A percentile compares a stretch with the other conserved stretches of the same genome.
Evolutionary conservation across 2,113 vertebrate genomes (phyloP).

Genomic region (Okapia johnstoni): DNA sequence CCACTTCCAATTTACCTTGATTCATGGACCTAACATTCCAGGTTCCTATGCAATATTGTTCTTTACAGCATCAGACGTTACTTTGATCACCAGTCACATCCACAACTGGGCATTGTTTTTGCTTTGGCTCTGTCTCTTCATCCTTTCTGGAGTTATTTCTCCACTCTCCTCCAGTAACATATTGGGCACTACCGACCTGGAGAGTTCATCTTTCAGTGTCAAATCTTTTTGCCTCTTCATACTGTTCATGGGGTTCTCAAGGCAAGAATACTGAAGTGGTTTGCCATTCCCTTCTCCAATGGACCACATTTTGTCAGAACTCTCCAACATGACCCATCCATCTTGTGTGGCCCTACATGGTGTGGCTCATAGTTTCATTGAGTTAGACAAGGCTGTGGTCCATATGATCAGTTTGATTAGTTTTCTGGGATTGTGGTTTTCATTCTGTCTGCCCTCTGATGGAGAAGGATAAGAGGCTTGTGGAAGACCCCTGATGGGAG

Average conservation of each 20-base stretch:
- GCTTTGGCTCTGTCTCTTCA: not conserved
- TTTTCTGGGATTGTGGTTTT: not conserved
- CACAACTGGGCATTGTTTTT: not conserved
- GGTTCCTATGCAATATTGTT: not conserved
- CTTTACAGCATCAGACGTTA: not conserved
- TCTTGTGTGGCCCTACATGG: not conserved
- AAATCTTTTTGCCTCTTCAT: not conserved
- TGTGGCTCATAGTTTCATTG: not conserved
- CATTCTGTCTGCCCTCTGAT: not conserved
- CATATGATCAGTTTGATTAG: not conserved
- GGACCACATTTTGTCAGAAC: not conserved
- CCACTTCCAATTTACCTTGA: not conserved
- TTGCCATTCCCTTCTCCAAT: not conserved
- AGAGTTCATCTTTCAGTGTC: not conserved
- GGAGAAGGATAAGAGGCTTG: not conserved
- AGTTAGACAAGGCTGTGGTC: not conserved
- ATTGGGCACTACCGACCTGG: not conserved
- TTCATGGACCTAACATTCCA: not conserved
- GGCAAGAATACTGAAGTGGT: not conserved
- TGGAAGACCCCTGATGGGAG: not conserved
- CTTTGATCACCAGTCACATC: not conserved
- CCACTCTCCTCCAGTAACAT: not conserved
- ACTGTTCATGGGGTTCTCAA: not conserved
- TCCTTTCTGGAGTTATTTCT: not conserved
- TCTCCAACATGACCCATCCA: not conserved